Evolutionary conservation across 2,797 vertebrate species (phyloP), one percentile per base, ranked within the genome.

Genomic region (Alectoris magna): DNA sequence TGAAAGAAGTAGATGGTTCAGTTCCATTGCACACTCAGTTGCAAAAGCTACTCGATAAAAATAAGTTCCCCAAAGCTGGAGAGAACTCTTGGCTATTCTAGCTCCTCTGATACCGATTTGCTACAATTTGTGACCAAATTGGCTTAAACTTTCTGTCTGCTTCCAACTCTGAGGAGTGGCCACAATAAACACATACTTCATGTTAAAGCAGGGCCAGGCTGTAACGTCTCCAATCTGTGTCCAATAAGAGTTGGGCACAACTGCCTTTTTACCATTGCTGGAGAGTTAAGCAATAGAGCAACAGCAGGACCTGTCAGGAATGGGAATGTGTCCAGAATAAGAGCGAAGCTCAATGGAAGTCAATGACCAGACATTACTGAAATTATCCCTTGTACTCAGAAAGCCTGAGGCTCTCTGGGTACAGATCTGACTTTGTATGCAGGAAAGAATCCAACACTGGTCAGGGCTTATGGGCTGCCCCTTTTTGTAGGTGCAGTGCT

Each of bases 161-260:
- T 6, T 29, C 44, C 46, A 0, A 0, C 2, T 70, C 26, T 34
- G 31, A 88, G 9, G 60, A 71, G 8, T 34, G 36, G 31, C n/a
- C 23, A 18, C 15, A 51, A 9, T 58, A 38, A 78, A 86, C 51
- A 1, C 23, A 24, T 13, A 48, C 3, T 1, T 70, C 44, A 12
- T 8, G 8, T 0, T 27, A 46, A 39, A 76, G 15, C n/a, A 46
- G 36, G 24, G 63, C 29, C 48, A 16, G 19, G 18, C 24, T 49
- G 8, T 15, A 26, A 39, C 6, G 4, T 15, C 5, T 62, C 38
- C 59, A 43, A 5, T 66, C 29, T 80, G 38, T 41, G 7, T 70
- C 68, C 27, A 6, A 56, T 7, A 16, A 58, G 17, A 75, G 14
- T n/a, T 29, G 34, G 24, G 27, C 14, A 64, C 6, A 4, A 18